Conservation (phyloP, 2,113 vertebrate species). For the Lasiurus borealis region DNA sequence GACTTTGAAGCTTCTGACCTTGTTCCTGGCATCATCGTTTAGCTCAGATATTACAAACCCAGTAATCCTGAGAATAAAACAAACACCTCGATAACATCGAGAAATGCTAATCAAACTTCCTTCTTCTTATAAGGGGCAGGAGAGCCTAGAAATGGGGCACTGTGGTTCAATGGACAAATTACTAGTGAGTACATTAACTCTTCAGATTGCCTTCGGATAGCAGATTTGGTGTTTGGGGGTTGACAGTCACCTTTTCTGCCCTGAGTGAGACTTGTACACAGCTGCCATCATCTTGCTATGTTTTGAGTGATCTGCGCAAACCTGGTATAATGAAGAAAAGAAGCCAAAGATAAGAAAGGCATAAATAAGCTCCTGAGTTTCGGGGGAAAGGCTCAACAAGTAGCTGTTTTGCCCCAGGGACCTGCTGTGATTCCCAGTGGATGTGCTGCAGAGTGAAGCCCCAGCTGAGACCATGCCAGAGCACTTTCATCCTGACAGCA, state of each 20-base stretch:
- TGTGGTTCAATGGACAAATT: neutral
- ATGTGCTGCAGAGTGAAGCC: neutral
- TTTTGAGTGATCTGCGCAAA: neutral
- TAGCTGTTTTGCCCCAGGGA: neutral
- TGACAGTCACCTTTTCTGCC: neutral
- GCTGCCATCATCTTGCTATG: neutral
- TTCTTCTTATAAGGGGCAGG: neutral
- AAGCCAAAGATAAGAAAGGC: neutral
- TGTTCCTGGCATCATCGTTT: conserved; percentile 30
- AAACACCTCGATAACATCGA: neutral
- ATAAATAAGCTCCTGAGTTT: neutral
- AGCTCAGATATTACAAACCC: conserved; percentile 58
- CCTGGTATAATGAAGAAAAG: neutral
- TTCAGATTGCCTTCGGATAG: neutral
- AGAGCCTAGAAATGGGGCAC: neutral
- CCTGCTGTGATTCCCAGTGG: neutral
- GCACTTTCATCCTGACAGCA: neutral
- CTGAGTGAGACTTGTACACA: neutral
- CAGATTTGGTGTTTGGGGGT: neutral
- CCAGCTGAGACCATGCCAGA: neutral
- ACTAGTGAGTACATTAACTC: neutral
- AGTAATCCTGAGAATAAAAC: neutral
- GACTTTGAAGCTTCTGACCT: neutral
- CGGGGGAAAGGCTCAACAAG: neutral
- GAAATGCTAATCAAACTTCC: neutral